phyloP scores from a whole-genome alignment of 2,113 vertebrate species.

The Anser brachyrhynchus region DNA sequence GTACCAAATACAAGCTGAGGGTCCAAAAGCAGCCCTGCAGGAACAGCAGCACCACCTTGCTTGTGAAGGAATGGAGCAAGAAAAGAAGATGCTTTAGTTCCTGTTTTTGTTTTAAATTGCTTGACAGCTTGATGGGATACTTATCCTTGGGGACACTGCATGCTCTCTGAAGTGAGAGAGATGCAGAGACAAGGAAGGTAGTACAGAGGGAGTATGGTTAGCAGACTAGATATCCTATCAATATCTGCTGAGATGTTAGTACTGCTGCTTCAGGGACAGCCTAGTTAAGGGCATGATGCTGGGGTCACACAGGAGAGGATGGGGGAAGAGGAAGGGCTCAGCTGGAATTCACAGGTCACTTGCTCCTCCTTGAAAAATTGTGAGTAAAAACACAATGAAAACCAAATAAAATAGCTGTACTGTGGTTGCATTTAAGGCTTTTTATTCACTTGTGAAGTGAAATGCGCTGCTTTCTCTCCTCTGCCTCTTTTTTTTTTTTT shows the following conservation, averaged over 20 bases:
- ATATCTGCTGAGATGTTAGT: not conserved
- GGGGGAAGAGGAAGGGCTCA: not conserved
- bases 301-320: not conserved
- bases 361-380: not conserved
- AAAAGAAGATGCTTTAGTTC: not conserved
- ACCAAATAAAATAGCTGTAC: not conserved
- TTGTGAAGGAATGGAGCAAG: not conserved
- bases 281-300: not conserved
- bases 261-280: not conserved
- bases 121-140: not conserved
- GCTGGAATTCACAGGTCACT: not conserved
- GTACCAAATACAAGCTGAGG: not conserved
- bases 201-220: not conserved
- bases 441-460: not conserved
- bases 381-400: constrained; percentile 1
- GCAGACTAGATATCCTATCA: not conserved
- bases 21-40: not conserved
- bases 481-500: not conserved
- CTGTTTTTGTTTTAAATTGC: not conserved
- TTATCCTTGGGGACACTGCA: not conserved
- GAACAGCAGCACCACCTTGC: not conserved
- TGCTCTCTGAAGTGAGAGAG: not conserved
- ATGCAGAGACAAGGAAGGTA: not conserved
- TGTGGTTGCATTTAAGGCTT: not conserved
- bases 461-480: not conserved